Base-by-base conservation (phyloP, 2,113 vertebrate genomes). In the Hippocampus mohnikei region DNA sequence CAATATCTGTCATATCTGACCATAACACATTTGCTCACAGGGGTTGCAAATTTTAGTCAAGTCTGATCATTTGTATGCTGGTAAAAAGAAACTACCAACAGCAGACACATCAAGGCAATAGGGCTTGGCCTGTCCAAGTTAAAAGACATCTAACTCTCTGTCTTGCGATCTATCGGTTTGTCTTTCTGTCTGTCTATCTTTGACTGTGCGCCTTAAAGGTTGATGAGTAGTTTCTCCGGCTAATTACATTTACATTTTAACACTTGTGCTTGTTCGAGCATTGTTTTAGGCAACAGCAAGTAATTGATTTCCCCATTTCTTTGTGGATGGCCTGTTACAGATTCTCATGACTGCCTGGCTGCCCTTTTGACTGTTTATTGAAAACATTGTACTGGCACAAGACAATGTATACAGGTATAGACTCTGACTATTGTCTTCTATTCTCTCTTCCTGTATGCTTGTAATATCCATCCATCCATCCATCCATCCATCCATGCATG, bases 181-280 rank as follows among this genome's bases (percentile, higher is more conserved):
- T 52, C 44, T 46, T 18, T 52, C 18, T 52, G 48, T 52, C 20
- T 8, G 20, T 2, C 18, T 50, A 50, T 50, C 3, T 20, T 20
- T 20, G 18, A 52, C 48, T 7, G 48, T 20, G 48, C 6, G 6
- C 48, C 7, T 21, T 6, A 50, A 50, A 52, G 48, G 18, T 16
- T 52, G 48, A 20, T 8, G 18, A 21, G 18, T 20, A 53, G 66
- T 44, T 71, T 77, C 75, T 88, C 70, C 52, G 64, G 67, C 83
- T 88, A 88, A 90, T 88, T 83, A 86, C 72, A 73, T 85, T 85
- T 85, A 85, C 84, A 88, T 87, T 88, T 88, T 82, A 81, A 83
- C 64, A 80, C 75, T 80, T 83, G 73, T 85, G 82, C 80, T 88
- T 83, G 82, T 75, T 76, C 77, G 61, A 72, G 87, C 77, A 62